Base-by-base conservation (phyloP, 1,140 invertebrate species). In the Drosophila parabipectinata region DNA sequence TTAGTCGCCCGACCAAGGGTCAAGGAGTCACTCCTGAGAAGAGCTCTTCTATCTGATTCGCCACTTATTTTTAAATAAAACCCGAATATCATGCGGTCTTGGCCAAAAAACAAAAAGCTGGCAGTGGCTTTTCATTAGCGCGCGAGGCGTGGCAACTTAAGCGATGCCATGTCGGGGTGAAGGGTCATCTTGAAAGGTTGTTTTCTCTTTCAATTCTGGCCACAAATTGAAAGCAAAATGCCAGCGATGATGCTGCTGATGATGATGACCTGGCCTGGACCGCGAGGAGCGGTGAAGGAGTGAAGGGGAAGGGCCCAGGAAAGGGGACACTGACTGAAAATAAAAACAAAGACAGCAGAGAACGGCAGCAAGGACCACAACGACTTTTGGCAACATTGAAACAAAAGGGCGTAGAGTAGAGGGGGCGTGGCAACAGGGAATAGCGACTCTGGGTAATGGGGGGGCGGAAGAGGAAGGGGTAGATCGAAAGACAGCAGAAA, bases 201-300 rank as follows among this genome's bases (percentile, higher is more conserved):
- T 62, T 55, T 76, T 72, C 45, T 53, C 52, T 77, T 72, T 72
- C 60, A 77, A 77, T 77, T 56, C 56, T 60, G 54, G 68, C 64
- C 72, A 63, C 80, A 76, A 84, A 79, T 84, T 79, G 64, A 84
- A 79, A 82, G 67, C 80, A 79, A 79, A 85, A 63, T 77, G 76
- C 76, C 80, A 58, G 26, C 47, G 56, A 61, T 48, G 47, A 53
- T 39, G 41, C 54, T 76, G 67, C 78, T 68, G 73, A 75, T 67
- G 72, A 76, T 75, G 72, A 68, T 66, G 63, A 59, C 32, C 44
- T 4, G 15, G 18, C 44, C 44, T 1, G 2, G 5, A 21, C n/a
- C 39, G 3, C 21, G 21, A 3, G 21, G 21, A 21, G 21, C 21
- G 21, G 2, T 2, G 21, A 18, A 18, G 21, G 21, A 21, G 21